phyloP scores from a whole-genome alignment of 1,140 invertebrate genomes.

The Drosophila orosa region DNA sequence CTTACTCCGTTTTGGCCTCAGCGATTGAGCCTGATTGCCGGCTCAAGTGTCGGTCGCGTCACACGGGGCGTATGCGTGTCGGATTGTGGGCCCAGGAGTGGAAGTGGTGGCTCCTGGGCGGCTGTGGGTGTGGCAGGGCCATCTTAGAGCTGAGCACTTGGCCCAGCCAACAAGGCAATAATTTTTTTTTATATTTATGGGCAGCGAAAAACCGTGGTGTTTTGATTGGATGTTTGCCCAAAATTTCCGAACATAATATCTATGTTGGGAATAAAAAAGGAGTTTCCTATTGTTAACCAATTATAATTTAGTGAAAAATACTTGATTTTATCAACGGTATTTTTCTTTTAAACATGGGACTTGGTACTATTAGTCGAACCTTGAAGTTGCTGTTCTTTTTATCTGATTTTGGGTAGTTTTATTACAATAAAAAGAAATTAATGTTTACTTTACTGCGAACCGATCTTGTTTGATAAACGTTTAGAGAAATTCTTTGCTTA shows the following conservation, averaged over 20 bases:
- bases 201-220: neutral
- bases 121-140: slow-evolving; percentile 22
- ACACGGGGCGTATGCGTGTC: slow-evolving; percentile 67
- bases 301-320: neutral
- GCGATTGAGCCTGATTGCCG: slow-evolving; percentile 79
- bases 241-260: neutral
- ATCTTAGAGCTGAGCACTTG: slow-evolving; percentile 37
- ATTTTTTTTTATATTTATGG: slow-evolving; percentile 35
- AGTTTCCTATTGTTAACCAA: neutral
- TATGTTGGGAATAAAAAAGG: neutral
- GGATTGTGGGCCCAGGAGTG: slow-evolving; percentile 17
- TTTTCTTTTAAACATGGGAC: neutral
- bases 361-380: no score
- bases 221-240: slow-evolving; percentile 1
- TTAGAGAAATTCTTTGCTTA: no score
- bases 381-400: no score
- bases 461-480: no score
- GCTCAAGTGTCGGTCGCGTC: slow-evolving; percentile 77
- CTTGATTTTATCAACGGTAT: neutral
- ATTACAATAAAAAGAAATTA: no score
- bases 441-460: no score
- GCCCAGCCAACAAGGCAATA: slow-evolving; percentile 22
- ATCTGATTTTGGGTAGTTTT: no score
- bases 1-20: slow-evolving; percentile 50
- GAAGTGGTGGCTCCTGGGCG: slow-evolving; percentile 3